These are phyloP conservation scores for Oxycera nigricornis DNA, from an alignment of 2,888 invertebrate genomes.

Conservation along the genomic window DNA sequence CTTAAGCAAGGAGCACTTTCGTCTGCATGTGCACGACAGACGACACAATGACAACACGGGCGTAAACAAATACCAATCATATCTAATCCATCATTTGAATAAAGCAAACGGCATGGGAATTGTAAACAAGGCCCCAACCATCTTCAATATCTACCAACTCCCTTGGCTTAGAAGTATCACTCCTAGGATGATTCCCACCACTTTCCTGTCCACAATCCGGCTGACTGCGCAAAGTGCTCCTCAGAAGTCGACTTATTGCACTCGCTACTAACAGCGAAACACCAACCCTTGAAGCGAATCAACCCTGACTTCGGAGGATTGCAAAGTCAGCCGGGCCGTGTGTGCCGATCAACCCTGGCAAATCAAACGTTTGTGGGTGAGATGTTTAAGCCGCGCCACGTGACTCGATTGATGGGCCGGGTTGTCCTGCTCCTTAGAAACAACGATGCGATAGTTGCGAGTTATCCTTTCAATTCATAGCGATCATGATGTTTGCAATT, in stretches of 20 bases:
- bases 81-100: conserved; percentile 42
- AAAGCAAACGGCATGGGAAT: conserved; percentile 38
- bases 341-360: conserved; percentile 26
- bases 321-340: conserved; percentile 17
- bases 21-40: too few species aligned
- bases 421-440: not conserved
- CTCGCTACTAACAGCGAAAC: not conserved
- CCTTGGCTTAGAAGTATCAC: conserved; percentile 7
- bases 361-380: conserved; percentile 36
- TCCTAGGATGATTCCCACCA: not conserved
- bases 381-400: conserved; percentile 46
- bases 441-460: conserved; percentile 15
- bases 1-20: too few species aligned
- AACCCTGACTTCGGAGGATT: conserved; percentile 18
- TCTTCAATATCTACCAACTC: conserved; percentile 25
- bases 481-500: conserved; percentile 36
- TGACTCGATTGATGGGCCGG: conserved; percentile 46
- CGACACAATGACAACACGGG: not conserved
- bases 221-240: not conserved
- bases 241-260: not conserved
- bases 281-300: conserved; percentile 9
- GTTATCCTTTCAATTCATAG: conserved; percentile 36
- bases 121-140: conserved; percentile 41
- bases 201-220: not conserved
- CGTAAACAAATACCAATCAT: conserved; percentile 40